phyloP scores from a whole-genome alignment of 1,140 invertebrate genomes.

The Acyrthosiphon pisum region DNA sequence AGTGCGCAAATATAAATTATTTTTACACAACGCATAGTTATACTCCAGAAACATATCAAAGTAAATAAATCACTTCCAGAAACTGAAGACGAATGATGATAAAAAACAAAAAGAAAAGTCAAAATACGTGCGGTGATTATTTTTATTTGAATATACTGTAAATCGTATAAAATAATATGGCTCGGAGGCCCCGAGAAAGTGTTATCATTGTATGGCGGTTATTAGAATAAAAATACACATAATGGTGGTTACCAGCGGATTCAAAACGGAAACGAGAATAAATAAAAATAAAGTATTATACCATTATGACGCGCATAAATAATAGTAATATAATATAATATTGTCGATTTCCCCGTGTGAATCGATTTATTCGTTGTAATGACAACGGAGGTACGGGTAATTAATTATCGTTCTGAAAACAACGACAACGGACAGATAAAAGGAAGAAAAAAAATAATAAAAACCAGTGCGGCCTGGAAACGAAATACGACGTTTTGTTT shows the following conservation, averaged over 20 bases:
- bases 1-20: background rate
- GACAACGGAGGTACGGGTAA: background rate
- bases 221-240: background rate
- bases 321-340: constrained; percentile 6
- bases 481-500: constrained; percentile 12
- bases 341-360: constrained; percentile 26
- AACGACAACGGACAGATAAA: background rate
- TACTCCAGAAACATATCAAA: background rate
- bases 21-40: background rate
- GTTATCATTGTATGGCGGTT: background rate
- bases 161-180: background rate
- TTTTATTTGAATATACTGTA: background rate
- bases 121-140: background rate
- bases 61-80: background rate
- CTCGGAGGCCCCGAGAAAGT: background rate
- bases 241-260: background rate
- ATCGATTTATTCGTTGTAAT: background rate
- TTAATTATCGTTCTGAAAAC: constrained; percentile 10
- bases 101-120: background rate
- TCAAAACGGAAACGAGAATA: background rate
- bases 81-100: background rate
- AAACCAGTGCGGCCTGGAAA: constrained; percentile 1
- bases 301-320: background rate
- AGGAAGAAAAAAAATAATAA: constrained; percentile 8
- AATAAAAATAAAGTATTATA: background rate